phyloP scores from a whole-genome alignment of 37 sponge, comb jelly and placozoan species.

The Eunapius fragilis region DNA sequence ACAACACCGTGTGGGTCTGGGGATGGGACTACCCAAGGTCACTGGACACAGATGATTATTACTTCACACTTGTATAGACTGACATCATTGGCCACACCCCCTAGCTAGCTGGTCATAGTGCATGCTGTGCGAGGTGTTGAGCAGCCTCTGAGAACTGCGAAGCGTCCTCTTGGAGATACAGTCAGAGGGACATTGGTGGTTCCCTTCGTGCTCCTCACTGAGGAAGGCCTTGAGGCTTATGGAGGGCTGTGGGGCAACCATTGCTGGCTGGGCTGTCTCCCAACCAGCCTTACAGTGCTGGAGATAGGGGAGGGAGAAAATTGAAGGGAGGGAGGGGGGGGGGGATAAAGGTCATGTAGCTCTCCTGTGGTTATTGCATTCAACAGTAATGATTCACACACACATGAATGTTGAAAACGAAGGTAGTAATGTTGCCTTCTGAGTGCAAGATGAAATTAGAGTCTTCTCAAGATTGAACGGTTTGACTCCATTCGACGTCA shows the following conservation, averaged over 20 bases:
- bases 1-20: too few relatives aligned
- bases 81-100: background rate
- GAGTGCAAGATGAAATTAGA: too few relatives aligned
- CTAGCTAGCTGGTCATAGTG: constrained; percentile 45
- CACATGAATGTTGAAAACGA: too few relatives aligned
- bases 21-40: background rate
- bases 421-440: too few relatives aligned
- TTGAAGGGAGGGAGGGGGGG: background rate
- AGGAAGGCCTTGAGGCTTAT: constrained; percentile 44
- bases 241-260: constrained; percentile 40
- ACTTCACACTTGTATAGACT: background rate
- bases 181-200: background rate
- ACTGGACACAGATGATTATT: background rate
- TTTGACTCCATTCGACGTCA: too few relatives aligned
- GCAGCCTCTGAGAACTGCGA: constrained; percentile 7
- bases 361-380: too few relatives aligned
- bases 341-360: background rate
- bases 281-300: constrained; percentile 76
- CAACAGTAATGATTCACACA: too few relatives aligned
- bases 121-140: constrained; percentile 47
- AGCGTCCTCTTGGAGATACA: background rate
- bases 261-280: constrained; percentile 59
- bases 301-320: background rate
- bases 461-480: too few relatives aligned
- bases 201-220: background rate